These are phyloP conservation scores for Lethenteron reissneri DNA, from an alignment of 2,113 vertebrate genomes.

Conservation along the genomic window DNA sequence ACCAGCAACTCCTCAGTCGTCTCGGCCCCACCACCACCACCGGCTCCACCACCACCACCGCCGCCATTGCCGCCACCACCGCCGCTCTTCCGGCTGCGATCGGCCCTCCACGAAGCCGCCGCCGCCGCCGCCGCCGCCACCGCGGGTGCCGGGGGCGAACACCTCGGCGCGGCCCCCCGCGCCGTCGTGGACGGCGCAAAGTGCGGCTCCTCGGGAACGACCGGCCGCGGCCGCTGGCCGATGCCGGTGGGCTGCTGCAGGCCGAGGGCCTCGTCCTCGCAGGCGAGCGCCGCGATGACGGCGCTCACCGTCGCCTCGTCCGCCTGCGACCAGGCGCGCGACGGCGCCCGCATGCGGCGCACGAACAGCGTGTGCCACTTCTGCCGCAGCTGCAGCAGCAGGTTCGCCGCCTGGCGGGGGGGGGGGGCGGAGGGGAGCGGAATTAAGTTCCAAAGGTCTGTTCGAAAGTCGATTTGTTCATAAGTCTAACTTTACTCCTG, in stretches of 20 bases:
- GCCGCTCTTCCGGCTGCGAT: slow-evolving; percentile 21
- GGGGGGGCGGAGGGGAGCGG: too few relatives aligned
- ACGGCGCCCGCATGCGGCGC: slow-evolving; percentile 44
- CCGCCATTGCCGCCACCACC: too few relatives aligned
- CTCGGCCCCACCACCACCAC: too few relatives aligned
- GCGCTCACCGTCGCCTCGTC: slow-evolving; percentile 49
- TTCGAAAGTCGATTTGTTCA: too few relatives aligned
- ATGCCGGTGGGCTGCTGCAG: slow-evolving; percentile 74
- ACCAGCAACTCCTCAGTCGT: too few relatives aligned
- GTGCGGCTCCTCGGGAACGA: slow-evolving; percentile 33
- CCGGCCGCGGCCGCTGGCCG: slow-evolving; percentile 56
- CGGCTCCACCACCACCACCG: too few relatives aligned
- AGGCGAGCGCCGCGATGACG: slow-evolving; percentile 40
- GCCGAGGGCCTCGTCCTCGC: slow-evolving; percentile 46
- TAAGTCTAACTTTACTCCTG: too few relatives aligned
- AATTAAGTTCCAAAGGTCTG: too few relatives aligned
- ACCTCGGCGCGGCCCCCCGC: too few relatives aligned
- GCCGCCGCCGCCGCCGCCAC: slow-evolving; percentile 2
- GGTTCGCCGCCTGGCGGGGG: slow-evolving; percentile 33
- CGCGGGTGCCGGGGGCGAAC: too few relatives aligned
- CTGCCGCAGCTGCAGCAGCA: slow-evolving; percentile 50
- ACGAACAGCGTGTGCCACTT: slow-evolving; percentile 75
- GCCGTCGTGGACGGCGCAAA: too few relatives aligned
- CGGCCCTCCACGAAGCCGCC: slow-evolving; percentile 22
- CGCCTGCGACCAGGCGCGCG: slow-evolving; percentile 50